Conservation (phyloP, 1,140 invertebrate species). For the Brachionus paranguensis region DNA sequence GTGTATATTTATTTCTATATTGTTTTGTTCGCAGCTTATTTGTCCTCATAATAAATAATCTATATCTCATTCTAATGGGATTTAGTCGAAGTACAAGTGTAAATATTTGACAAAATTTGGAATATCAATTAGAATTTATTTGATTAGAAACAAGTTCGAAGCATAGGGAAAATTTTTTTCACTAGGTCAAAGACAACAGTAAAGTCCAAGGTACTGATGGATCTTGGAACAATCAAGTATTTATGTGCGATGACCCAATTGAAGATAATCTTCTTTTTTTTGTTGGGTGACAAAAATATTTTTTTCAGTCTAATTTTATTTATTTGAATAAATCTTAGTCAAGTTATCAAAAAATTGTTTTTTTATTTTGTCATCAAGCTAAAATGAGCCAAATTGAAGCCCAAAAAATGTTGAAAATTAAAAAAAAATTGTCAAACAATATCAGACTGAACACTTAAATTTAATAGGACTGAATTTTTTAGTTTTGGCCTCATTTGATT, state of each 20-base stretch:
- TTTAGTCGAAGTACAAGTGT: conserved; percentile 16
- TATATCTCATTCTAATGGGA: neutral
- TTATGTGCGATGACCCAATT: neutral
- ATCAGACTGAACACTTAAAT: no score
- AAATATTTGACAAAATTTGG: conserved; percentile 20
- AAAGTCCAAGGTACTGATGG: neutral
- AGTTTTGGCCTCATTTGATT: no score
- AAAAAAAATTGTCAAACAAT: no score
- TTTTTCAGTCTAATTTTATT: neutral
- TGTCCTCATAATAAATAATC: neutral
- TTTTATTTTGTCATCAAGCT: neutral
- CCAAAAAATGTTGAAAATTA: neutral
- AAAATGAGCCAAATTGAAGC: neutral
- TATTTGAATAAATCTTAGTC: neutral
- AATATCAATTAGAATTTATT: conserved; percentile 5
- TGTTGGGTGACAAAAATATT: neutral
- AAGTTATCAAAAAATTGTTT: no score
- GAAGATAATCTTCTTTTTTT: neutral
- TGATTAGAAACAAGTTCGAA: neutral
- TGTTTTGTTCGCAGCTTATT: neutral
- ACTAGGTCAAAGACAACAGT: neutral
- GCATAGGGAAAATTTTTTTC: neutral
- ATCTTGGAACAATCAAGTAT: neutral
- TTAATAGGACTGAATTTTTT: no score
- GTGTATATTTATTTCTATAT: neutral